Conservation (phyloP, 2,888 invertebrate species). For the Drosophila melanosoma region DNA sequence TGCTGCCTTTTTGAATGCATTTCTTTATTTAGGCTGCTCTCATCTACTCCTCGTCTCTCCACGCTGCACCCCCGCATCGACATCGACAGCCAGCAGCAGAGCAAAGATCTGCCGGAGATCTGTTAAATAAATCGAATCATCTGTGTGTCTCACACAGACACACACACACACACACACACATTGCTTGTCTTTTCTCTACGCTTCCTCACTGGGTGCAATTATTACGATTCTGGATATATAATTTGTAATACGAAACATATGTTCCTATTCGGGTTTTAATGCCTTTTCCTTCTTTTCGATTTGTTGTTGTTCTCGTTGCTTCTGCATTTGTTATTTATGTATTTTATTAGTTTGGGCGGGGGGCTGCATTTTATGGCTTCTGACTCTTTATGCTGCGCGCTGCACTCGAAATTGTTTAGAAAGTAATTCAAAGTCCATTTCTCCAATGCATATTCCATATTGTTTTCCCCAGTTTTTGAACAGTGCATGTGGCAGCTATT, state of each 20-base stretch:
- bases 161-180: neutral
- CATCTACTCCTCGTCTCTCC: neutral
- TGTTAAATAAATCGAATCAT: slow-evolving; percentile 72
- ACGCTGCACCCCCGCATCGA: slow-evolving; percentile 56
- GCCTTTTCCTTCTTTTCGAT: slow-evolving; percentile 45
- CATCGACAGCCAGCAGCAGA: neutral
- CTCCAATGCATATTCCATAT: slow-evolving; percentile 18
- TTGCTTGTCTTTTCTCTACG: neutral
- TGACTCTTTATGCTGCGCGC: slow-evolving; percentile 16
- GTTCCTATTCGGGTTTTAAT: slow-evolving; percentile 75
- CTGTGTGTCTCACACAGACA: slow-evolving; percentile 44
- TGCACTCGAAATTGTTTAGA: slow-evolving; percentile 55
- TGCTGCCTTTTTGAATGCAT: slow-evolving; percentile 66
- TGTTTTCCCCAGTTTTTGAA: neutral
- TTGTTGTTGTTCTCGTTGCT: slow-evolving; percentile 20
- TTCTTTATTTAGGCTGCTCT: slow-evolving; percentile 75
- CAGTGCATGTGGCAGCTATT: slow-evolving; percentile 4
- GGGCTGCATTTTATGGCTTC: slow-evolving; percentile 48
- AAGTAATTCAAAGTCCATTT: slow-evolving; percentile 57
- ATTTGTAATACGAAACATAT: slow-evolving; percentile 78
- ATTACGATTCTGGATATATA: slow-evolving; percentile 75
- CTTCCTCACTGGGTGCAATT: slow-evolving; percentile 63
- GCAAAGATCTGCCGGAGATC: slow-evolving; percentile 42
- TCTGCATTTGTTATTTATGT: slow-evolving; percentile 57
- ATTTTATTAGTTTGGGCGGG: slow-evolving; percentile 70